Percentiles rank a stretch among this genome's conserved stretches.
phyloP scores from a whole-genome alignment of 2,888 invertebrate species.

The Scaptomyza flava region DNA sequence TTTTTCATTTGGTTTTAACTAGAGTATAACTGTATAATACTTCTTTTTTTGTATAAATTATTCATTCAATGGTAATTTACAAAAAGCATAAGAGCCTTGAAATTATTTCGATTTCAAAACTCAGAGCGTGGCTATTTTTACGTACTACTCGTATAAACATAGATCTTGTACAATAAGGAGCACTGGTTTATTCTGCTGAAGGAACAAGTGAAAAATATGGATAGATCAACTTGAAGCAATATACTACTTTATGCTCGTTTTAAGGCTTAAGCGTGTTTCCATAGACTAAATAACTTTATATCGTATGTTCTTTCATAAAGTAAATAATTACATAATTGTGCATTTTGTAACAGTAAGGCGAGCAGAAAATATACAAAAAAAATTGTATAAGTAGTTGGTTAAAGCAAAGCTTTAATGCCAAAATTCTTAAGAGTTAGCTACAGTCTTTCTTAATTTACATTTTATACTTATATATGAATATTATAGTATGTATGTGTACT shows the following conservation, averaged over 20 bases:
- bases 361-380: slow-evolving; percentile 10
- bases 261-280: slow-evolving; percentile 47
- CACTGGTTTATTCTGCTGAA: neutral
- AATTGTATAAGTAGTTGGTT: slow-evolving; percentile 7
- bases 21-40: slow-evolving; percentile 9
- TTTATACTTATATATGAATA: slow-evolving; percentile 27
- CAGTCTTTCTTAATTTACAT: slow-evolving; percentile 76
- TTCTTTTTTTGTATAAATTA: slow-evolving; percentile 8
- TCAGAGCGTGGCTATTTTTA: slow-evolving; percentile 26
- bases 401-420: slow-evolving; percentile 58
- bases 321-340: slow-evolving; percentile 3
- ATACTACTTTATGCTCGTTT: slow-evolving; percentile 33
- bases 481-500: slow-evolving; percentile 14
- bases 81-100: slow-evolving; percentile 34
- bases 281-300: slow-evolving; percentile 1
- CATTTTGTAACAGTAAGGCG: slow-evolving; percentile 17
- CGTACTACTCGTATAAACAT: slow-evolving; percentile 19
- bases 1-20: slow-evolving; percentile 10
- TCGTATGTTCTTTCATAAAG: slow-evolving; percentile 3
- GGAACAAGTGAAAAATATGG: slow-evolving; percentile 5
- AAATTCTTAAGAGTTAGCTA: slow-evolving; percentile 69
- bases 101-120: slow-evolving; percentile 19
- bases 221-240: slow-evolving; percentile 53
- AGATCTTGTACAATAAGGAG: slow-evolving; percentile 10
- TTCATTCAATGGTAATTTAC: slow-evolving; percentile 24